Evolutionary conservation across 2,888 invertebrate genomes (phyloP).

Genomic region (Drosophila recens): DNA sequence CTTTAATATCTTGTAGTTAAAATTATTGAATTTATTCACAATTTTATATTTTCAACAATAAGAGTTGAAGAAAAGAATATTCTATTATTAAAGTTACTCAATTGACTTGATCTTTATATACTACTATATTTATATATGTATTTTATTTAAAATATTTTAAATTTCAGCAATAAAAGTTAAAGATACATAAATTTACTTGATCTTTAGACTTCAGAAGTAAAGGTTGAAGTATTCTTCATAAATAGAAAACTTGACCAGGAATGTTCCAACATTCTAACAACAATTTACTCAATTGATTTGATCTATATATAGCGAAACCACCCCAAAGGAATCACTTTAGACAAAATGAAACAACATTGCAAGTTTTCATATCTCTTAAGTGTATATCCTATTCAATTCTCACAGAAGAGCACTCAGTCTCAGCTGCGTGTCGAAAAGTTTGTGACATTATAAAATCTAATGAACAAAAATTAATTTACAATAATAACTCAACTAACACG

Average conservation of each 20-base stretch:
- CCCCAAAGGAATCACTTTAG: background rate
- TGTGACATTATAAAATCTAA: conserved; percentile 80
- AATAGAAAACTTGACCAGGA: background rate
- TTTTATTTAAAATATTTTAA: no score
- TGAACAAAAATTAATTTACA: conserved; percentile 84
- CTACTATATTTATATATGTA: no score
- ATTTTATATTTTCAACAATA: no score
- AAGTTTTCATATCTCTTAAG: background rate
- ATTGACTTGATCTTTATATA: no score
- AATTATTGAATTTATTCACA: no score
- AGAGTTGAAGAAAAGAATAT: no score
- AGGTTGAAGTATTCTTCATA: background rate
- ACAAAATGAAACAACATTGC: background rate
- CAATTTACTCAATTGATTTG: background rate
- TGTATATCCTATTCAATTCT: background rate
- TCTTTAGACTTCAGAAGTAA: background rate
- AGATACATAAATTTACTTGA: no score
- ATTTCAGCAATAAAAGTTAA: no score
- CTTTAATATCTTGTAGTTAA: no score
- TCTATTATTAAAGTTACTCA: no score
- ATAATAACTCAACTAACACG: conserved; percentile 81
- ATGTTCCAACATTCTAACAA: background rate
- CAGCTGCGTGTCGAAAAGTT: conserved; percentile 61
- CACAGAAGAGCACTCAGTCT: conserved; percentile 27
- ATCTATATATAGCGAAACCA: background rate